Conservation (phyloP, 1,140 invertebrate genomes). For the Drosophila serrata region DNA sequence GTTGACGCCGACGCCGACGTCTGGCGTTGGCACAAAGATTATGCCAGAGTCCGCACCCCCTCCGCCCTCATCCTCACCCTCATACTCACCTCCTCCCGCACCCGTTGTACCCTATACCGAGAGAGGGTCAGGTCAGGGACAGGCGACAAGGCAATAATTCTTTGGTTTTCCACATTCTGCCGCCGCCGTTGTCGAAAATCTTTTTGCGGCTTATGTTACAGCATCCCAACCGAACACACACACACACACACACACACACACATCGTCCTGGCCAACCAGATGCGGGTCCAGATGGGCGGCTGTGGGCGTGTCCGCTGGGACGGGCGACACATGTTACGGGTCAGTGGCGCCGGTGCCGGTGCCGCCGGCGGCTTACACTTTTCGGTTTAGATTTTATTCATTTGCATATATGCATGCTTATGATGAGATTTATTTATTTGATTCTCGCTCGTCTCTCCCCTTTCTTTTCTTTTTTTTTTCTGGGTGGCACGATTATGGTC, state of each 20-base stretch:
- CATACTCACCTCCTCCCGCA: not conserved
- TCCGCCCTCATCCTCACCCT: too few relatives aligned
- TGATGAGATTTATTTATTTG: constrained; percentile 55
- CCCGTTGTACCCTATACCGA: constrained; percentile 41
- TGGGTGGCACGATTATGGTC: not conserved
- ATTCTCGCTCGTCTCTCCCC: not conserved
- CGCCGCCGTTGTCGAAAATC: constrained; percentile 70
- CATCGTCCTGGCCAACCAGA: not conserved
- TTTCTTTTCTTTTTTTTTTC: not conserved
- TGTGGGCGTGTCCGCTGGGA: constrained; percentile 43
- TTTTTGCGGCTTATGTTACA: constrained; percentile 80
- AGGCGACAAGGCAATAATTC: constrained; percentile 76
- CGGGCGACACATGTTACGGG: constrained; percentile 74
- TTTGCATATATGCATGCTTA: constrained; percentile 61
- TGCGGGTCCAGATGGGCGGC: constrained; percentile 27
- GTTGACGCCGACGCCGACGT: constrained; percentile 30
- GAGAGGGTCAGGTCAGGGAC: constrained; percentile 69
- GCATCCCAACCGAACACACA: constrained; percentile 8
- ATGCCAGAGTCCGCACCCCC: constrained; percentile 7
- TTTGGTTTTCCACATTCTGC: constrained; percentile 78
- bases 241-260: too few relatives aligned
- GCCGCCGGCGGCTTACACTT: constrained; percentile 45
- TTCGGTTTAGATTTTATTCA: constrained; percentile 56
- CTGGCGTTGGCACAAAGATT: constrained; percentile 53
- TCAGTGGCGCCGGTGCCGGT: constrained; percentile 53